Evolutionary conservation across 2,797 vertebrate genomes (phyloP), one percentile per base, ranked within the genome.

Genomic region (Gymnodraco acuticeps): DNA sequence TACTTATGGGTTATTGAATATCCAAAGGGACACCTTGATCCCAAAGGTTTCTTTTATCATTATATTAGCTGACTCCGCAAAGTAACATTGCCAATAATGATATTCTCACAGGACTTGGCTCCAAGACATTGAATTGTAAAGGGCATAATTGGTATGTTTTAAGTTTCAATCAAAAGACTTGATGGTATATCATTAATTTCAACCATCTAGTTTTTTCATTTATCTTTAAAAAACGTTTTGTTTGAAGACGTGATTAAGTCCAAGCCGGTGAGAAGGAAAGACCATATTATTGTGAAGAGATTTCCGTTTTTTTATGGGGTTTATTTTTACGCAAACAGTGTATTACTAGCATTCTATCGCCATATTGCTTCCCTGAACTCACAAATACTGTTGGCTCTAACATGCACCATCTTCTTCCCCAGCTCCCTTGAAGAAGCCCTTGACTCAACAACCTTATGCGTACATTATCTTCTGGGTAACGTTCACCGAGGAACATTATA

Each of bases 1-100:
- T 84, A 83, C 81, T 85, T 31, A 65, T 53, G 19, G 75, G 80
- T 55, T 75, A 65, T 47, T 86, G 75, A 81, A 87, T 89, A 87
- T 80, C 81, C 58, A 64, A 56, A 45, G 70, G 63, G 54, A 72
- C 73, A 72, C 53, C 74, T 85, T 80, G 54, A 80, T 81, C 72
- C 64, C 47, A 4, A 19, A 52, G 53, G 63, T 62, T 82, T 42
- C 61, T 77, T 74, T 76, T 55, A 74, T 85, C 52, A 59, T 81
- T 75, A 73, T 64, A 70, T 78, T 61, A 79, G 54, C 53, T 70
- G 56, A 70, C 55, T 67, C 45, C 1, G 33, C 70, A 88, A 81
- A 74, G 82, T 86, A 81, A 84, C 56, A 41, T 56, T 23, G 55
- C 67, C 70, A 70, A 78, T 86, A 64, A 86, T 82, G 81, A 81